Evolutionary conservation across 2,888 invertebrate species (phyloP).

Genomic region (Melinopterus prodromus): DNA sequence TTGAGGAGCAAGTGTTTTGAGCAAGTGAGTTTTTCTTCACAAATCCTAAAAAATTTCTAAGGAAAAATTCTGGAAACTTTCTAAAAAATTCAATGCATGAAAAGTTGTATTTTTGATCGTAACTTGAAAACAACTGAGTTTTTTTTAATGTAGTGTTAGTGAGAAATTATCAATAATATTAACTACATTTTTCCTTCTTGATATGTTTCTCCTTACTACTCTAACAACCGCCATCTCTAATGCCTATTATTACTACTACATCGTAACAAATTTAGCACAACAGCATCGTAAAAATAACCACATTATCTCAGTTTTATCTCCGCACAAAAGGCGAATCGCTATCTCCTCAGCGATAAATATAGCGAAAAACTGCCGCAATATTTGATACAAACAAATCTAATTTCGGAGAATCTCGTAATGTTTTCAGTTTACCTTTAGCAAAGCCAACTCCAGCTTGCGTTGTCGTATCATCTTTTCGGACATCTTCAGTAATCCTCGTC

Average conservation of each 20-base stretch:
- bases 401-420: not conserved
- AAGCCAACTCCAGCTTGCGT: not conserved
- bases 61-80: too few relatives aligned
- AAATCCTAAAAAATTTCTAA: too few relatives aligned
- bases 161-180: too few relatives aligned
- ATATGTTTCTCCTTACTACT: too few relatives aligned
- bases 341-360: not conserved
- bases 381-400: not conserved
- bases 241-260: not conserved
- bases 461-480: not conserved
- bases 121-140: too few relatives aligned
- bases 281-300: not conserved
- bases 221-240: too few relatives aligned
- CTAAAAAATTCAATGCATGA: too few relatives aligned
- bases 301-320: not conserved
- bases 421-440: not conserved
- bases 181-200: too few relatives aligned
- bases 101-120: too few relatives aligned
- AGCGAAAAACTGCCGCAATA: not conserved
- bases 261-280: not conserved
- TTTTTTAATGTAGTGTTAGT: too few relatives aligned
- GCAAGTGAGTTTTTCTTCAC: too few relatives aligned
- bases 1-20: too few relatives aligned
- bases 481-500: not conserved
- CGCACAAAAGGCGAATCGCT: not conserved